Conservation (phyloP, 2,888 invertebrate species). For the Hirtodrosophila cameraria region DNA sequence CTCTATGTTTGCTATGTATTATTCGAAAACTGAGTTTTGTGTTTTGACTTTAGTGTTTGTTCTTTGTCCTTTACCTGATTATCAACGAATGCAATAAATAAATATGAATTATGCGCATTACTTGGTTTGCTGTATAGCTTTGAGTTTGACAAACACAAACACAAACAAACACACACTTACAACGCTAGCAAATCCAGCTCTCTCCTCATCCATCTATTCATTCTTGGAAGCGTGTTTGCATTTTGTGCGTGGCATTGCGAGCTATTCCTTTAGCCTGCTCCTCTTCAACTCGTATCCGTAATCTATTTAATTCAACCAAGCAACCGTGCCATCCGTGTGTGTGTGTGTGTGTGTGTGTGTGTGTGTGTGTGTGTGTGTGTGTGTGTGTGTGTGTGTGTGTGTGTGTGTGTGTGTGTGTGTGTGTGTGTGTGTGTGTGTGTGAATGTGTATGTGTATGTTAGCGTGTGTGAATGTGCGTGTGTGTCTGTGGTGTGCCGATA, state of each 20-base stretch:
- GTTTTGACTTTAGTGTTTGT: conserved; percentile 3
- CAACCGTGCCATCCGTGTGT: conserved; percentile 47
- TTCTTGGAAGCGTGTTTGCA: conserved; percentile 28
- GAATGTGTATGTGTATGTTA: no score
- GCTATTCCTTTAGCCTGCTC: neutral
- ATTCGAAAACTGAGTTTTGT: neutral
- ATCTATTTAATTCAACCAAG: conserved; percentile 76
- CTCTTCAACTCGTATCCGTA: conserved; percentile 55
- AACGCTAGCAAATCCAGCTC: conserved; percentile 12
- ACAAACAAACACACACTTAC: conserved; percentile 11
- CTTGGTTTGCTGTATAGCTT: conserved; percentile 39
- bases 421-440: conserved; percentile 24
- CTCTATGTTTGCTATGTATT: no score
- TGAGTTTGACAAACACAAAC: conserved; percentile 24
- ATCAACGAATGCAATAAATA: conserved; percentile 54
- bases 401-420: conserved; percentile 11
- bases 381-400: no score
- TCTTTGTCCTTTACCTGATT: conserved; percentile 64
- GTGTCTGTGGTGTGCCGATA: conserved; percentile 22
- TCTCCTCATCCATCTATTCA: conserved; percentile 15
- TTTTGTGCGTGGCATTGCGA: conserved; percentile 13
- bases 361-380: no score
- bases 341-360: conserved; percentile 18
- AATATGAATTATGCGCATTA: conserved; percentile 71
- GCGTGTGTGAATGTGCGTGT: no score